These are phyloP conservation scores for Ips typographus DNA, from an alignment of 1,140 invertebrate species.

Conservation along the genomic window DNA sequence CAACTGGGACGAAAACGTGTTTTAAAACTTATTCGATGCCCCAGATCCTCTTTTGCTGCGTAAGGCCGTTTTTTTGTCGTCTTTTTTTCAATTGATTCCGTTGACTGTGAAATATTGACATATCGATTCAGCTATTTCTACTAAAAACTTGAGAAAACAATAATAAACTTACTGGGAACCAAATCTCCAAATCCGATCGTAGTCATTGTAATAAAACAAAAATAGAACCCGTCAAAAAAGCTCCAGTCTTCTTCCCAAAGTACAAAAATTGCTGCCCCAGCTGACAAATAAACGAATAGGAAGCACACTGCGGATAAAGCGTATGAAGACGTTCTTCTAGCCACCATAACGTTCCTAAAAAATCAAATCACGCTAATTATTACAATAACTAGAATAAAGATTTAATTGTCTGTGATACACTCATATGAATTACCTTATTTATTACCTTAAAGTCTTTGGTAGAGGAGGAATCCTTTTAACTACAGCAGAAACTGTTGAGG, in stretches of 20 bases:
- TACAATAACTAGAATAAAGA: not conserved
- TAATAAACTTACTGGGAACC: constrained; percentile 73
- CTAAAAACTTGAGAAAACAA: too few relatives aligned
- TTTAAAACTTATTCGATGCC: too few relatives aligned
- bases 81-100: too few relatives aligned
- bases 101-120: too few relatives aligned
- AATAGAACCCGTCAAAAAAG: constrained; percentile 92
- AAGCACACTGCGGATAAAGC: constrained; percentile 71
- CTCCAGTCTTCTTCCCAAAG: constrained; percentile 84
- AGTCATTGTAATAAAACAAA: constrained; percentile 93
- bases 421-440: not conserved
- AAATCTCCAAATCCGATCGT: constrained; percentile 92
- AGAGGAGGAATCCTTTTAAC: constrained; percentile 59
- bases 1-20: too few relatives aligned
- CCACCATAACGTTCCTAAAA: constrained; percentile 40
- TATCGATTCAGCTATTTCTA: too few relatives aligned
- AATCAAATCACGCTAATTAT: not conserved
- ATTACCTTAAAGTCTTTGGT: constrained; percentile 45
- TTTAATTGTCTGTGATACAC: constrained; percentile 1
- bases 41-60: too few relatives aligned
- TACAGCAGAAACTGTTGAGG: constrained; percentile 72
- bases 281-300: constrained; percentile 75
- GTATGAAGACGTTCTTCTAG: constrained; percentile 56
- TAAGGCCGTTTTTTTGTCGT: too few relatives aligned
- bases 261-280: constrained; percentile 70